A percentile compares a stretch with the other conserved stretches of the same genome.
Conservation (phyloP, 1,140 invertebrate genomes). For the Ectropis grisescens region DNA sequence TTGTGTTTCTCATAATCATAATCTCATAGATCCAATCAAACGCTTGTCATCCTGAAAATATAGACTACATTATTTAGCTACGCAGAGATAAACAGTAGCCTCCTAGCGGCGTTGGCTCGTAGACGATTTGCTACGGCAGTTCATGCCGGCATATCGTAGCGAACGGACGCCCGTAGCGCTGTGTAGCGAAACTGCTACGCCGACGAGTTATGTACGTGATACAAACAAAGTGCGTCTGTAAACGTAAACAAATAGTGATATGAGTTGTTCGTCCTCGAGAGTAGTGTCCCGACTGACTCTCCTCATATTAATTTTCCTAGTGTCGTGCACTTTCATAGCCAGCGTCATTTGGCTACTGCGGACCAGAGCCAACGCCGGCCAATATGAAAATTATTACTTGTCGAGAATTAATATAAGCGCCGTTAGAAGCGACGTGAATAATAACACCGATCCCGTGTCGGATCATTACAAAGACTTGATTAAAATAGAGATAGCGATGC, state of each 20-base stretch:
- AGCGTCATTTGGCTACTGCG: constrained; percentile 59
- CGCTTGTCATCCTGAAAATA: too few species aligned
- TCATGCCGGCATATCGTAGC: constrained; percentile 34
- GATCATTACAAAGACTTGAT: constrained; percentile 67
- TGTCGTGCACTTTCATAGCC: constrained; percentile 53
- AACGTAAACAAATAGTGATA: constrained; percentile 67
- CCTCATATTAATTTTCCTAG: constrained; percentile 50
- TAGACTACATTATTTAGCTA: too few species aligned
- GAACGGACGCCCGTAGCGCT: constrained; percentile 34
- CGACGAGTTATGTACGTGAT: constrained; percentile 53
- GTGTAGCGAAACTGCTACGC: constrained; percentile 35
- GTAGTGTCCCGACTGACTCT: constrained; percentile 53
- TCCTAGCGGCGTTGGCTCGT: constrained; percentile 26
- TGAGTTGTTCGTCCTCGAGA: constrained; percentile 58
- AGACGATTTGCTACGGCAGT: constrained; percentile 41
- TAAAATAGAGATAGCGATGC: constrained; percentile 68
- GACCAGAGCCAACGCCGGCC: constrained; percentile 34
- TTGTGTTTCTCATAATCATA: too few species aligned
- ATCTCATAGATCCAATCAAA: too few species aligned
- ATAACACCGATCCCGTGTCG: constrained; percentile 35
- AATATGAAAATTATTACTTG: constrained; percentile 68
- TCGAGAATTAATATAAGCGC: constrained; percentile 66
- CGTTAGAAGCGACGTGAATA: constrained; percentile 36
- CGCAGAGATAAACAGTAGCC: constrained; percentile 54
- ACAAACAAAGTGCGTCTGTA: constrained; percentile 32